Conservation (phyloP, 2,797 vertebrate genomes). For the Phyllotis vaccarum region DNA sequence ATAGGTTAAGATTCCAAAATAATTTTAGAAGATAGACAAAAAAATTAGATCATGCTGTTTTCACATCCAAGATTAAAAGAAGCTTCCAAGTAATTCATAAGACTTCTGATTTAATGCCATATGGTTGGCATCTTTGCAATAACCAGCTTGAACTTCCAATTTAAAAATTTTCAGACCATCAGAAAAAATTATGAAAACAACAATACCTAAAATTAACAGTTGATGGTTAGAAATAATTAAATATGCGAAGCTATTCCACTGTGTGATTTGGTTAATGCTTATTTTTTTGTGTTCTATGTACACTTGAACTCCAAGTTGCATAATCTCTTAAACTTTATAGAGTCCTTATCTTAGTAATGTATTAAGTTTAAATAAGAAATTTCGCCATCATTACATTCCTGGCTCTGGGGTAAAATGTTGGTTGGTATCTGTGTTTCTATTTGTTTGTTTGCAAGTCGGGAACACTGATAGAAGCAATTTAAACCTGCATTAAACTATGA, state of each 20-base stretch:
- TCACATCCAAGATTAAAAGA: constrained; percentile 76
- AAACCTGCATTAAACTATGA: not conserved
- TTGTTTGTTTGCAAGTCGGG: not conserved
- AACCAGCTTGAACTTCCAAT: constrained; percentile 61
- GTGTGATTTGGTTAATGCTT: not conserved
- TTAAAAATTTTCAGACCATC: constrained; percentile 56
- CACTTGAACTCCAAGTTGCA: not conserved
- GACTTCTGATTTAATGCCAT: constrained; percentile 72
- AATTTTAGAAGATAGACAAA: constrained; percentile 71
- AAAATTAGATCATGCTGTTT: constrained; percentile 78
- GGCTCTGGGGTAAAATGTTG: not conserved
- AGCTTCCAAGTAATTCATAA: constrained; percentile 80
- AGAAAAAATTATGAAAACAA: constrained; percentile 30
- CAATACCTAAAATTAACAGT: constrained; percentile 1
- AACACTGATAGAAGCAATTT: not conserved
- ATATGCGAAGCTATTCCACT: constrained; percentile 2
- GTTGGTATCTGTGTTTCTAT: not conserved
- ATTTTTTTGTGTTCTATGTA: not conserved
- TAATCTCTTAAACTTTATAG: not conserved
- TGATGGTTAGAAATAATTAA: not conserved
- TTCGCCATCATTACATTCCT: not conserved
- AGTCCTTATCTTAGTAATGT: not conserved
- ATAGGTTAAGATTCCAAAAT: constrained; percentile 75
- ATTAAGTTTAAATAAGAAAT: not conserved
- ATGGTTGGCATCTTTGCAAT: constrained; percentile 68